A percentile compares a stretch with the other conserved stretches of the same genome.
phyloP scores from a whole-genome alignment of 2,797 vertebrate species.

The Limosa lapponica region DNA sequence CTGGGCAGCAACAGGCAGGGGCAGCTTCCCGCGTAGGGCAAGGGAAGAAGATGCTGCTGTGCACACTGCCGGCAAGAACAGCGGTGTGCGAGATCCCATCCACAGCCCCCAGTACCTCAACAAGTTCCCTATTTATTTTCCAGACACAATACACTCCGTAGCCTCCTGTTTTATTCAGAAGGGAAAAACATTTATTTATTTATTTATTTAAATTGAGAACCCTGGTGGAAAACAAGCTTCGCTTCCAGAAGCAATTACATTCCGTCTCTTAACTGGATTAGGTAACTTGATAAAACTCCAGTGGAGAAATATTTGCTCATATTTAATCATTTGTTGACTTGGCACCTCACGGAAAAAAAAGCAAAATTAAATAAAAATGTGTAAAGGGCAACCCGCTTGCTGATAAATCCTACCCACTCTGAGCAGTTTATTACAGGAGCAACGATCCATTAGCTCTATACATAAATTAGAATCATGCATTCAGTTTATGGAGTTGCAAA shows the following conservation, averaged over 20 bases:
- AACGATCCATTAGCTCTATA: conserved; percentile 63
- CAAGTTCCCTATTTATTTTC: not conserved
- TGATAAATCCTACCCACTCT: conserved; percentile 53
- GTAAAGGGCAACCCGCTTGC: conserved; percentile 55
- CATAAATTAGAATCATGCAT: conserved; percentile 55
- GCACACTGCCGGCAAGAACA: fast-evolving
- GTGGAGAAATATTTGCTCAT: conserved; percentile 57
- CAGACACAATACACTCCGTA: not conserved
- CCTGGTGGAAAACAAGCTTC: conserved; percentile 25
- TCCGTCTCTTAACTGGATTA: conserved; percentile 41
- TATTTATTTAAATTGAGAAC: conserved; percentile 10
- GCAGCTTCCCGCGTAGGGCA: fast-evolving
- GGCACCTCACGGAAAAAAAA: conserved; percentile 44
- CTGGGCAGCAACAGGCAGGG: not conserved
- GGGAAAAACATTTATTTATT: not conserved
- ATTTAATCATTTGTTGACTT: conserved; percentile 69
- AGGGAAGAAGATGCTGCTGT: not conserved
- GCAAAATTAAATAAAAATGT: conserved; percentile 56
- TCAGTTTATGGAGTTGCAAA: conserved; percentile 56
- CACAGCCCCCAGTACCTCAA: not conserved
- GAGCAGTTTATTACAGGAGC: conserved; percentile 61
- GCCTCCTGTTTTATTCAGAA: not conserved
- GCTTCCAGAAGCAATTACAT: conserved; percentile 40
- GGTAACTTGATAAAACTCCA: conserved; percentile 58
- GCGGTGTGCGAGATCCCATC: not conserved